Evolutionary conservation across 2,797 vertebrate species (phyloP), one percentile per base, ranked within the genome.

Genomic region (Rhabdomys pumilio): DNA sequence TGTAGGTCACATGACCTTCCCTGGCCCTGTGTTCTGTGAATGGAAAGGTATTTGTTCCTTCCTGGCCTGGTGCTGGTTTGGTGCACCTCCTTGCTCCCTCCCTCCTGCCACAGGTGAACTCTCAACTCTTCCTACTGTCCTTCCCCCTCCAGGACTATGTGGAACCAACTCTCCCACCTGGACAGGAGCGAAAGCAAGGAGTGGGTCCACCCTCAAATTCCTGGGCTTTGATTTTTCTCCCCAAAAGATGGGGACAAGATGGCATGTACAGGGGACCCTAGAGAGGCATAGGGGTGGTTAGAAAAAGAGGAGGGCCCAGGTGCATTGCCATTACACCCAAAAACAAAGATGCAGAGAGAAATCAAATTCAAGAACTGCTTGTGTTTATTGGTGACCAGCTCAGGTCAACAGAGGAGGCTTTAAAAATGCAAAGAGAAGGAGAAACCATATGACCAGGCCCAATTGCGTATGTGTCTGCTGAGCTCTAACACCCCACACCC

Each of bases 371-470:
- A 65, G 63, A 95, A 81, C 3, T 88, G 65, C 89, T 93, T 87
- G 34, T 75, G 34, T 97, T 97, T 97, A 97, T 96, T 97, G 91
- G 69, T 1, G 17, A 47, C 20, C 7, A 13, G 14, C 12, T 1
- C 7, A 1, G 65, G n/a, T 63, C 14, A 47, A 3, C 12, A 82
- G 4, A 72, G 38, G 47, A 91, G 29, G 31, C 4, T 20, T 3
- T 2, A 55, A 41, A 72, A 73, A 69, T 26, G 12, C 24, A 5
- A 50, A 20, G 11, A 12, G 29, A 3, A 6, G 57, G 82, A 26
- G 53, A 65, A 80, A 88, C 15, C 1, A 31, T 1, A 1, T 44
- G 65, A 44, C 7, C 14, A 24, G 44, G 9, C 72, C 72, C 65
- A 13, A 63, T 17, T 57, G 14, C 15, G 50, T 22, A 50, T 34